Conservation (phyloP, 2,113 vertebrate genomes). For the Aphyosemion australe region DNA sequence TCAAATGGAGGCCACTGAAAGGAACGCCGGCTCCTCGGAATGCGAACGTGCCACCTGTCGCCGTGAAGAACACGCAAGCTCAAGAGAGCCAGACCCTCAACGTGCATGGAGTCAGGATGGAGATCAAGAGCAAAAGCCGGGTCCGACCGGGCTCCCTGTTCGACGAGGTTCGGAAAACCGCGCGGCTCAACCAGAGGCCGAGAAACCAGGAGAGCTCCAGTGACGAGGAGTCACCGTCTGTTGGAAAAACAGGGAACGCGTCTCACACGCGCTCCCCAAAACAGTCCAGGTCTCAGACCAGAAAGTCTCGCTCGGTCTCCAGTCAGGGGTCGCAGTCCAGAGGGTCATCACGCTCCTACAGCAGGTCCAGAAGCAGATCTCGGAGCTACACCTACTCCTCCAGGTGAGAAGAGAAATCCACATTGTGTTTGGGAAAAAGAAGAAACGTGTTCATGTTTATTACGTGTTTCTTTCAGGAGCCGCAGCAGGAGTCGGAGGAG, state of each 20-base stretch:
- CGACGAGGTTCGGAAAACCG: constrained; percentile 95
- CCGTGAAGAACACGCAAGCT: constrained; percentile 55
- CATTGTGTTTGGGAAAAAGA: not conserved
- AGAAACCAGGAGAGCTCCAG: constrained; percentile 95
- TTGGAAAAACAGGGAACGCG: constrained; percentile 73
- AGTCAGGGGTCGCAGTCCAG: constrained; percentile 85
- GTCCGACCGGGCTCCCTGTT: constrained; percentile 95
- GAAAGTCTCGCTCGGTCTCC: constrained; percentile 88
- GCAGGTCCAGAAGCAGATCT: constrained; percentile 86
- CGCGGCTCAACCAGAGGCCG: constrained; percentile 90
- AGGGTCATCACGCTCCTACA: constrained; percentile 83
- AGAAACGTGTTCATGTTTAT: not conserved
- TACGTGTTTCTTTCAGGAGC: constrained; percentile 72
- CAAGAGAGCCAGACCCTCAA: constrained; percentile 69
- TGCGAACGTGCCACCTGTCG: constrained; percentile 14
- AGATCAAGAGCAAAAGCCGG: constrained; percentile 94
- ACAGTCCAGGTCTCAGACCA: constrained; percentile 84
- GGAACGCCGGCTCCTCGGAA: constrained; percentile 77
- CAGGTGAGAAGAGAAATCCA: constrained; percentile 74
- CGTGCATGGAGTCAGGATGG: constrained; percentile 87
- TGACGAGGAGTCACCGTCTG: constrained; percentile 85
- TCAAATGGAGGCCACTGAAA: constrained; percentile 94
- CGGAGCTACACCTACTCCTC: constrained; percentile 88
- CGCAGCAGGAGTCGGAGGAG: constrained; percentile 88
- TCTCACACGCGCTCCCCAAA: constrained; percentile 83